A percentile compares a stretch with the other conserved stretches of the same genome.
These are phyloP conservation scores for Furcula furcula DNA, from an alignment of 2,888 invertebrate genomes.

Conservation along the genomic window DNA sequence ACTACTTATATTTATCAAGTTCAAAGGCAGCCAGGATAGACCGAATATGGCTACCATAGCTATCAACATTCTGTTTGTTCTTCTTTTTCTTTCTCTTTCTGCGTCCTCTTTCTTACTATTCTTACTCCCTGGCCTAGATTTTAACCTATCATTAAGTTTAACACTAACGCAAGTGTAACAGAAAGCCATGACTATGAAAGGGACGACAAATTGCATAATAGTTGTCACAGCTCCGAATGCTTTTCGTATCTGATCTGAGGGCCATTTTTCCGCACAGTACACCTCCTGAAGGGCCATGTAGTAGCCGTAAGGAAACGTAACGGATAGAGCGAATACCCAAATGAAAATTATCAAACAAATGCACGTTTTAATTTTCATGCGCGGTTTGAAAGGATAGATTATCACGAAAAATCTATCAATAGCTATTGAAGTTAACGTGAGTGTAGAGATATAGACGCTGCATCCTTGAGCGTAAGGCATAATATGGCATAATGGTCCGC, in stretches of 20 bases:
- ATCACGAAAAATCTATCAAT: conserved; percentile 95
- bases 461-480: conserved; percentile 94
- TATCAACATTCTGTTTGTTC: conserved; percentile 94
- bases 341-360: conserved; percentile 88
- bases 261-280: conserved; percentile 90
- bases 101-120: conserved; percentile 89
- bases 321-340: conserved; percentile 89
- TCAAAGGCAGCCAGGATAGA: conserved; percentile 92
- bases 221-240: conserved; percentile 90
- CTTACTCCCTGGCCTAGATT: conserved; percentile 87
- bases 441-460: conserved; percentile 93
- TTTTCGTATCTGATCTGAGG: conserved; percentile 85
- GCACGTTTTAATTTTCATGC: conserved; percentile 90
- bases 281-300: conserved; percentile 84
- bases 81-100: conserved; percentile 89
- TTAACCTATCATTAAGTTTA: conserved; percentile 87
- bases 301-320: conserved; percentile 93
- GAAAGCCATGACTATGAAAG: conserved; percentile 92
- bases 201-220: conserved; percentile 92
- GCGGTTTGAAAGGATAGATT: conserved; percentile 91
- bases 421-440: conserved; percentile 95
- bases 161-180: conserved; percentile 93
- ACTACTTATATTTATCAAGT: conserved; percentile 89
- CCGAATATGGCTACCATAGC: conserved; percentile 95
- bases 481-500: conserved; percentile 90